Conservation (phyloP, 1,140 invertebrate species). For the Drosophila ercepeae region DNA sequence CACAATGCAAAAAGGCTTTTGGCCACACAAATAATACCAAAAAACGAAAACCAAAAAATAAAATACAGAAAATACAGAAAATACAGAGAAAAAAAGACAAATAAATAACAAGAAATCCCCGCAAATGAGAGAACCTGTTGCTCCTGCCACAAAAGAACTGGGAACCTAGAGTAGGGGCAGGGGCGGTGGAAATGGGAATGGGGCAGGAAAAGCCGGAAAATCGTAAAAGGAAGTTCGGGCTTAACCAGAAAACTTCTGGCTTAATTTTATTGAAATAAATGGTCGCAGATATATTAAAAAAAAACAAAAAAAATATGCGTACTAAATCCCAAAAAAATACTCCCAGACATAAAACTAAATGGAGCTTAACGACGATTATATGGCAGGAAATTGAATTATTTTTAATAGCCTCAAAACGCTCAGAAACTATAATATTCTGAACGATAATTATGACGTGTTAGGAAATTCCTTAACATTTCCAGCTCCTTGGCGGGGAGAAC, state of each 20-base stretch:
- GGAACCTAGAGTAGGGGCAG: too few species aligned
- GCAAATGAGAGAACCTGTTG: constrained; percentile 42
- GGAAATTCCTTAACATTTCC: not conserved
- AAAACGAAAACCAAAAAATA: constrained; percentile 20
- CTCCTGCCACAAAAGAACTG: constrained; percentile 21
- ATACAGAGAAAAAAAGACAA: constrained; percentile 19
- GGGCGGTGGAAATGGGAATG: not conserved
- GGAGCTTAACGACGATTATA: not conserved
- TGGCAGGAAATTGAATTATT: not conserved
- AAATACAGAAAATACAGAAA: constrained; percentile 1
- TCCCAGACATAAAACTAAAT: constrained; percentile 29
- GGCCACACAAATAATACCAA: constrained; percentile 1
- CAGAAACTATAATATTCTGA: too few species aligned
- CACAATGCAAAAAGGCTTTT: constrained; percentile 22
- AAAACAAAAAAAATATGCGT: constrained; percentile 17
- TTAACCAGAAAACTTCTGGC: constrained; percentile 38
- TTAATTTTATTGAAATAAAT: constrained; percentile 51
- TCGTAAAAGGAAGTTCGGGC: constrained; percentile 41
- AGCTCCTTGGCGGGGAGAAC: constrained; percentile 1
- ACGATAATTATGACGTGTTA: not conserved
- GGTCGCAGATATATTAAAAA: constrained; percentile 26
- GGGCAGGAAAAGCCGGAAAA: constrained; percentile 26
- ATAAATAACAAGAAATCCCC: constrained; percentile 42
- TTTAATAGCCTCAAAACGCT: too few species aligned
- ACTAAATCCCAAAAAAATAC: not conserved